Conservation (phyloP, 2,888 invertebrate species). For the Tipula helvola region DNA sequence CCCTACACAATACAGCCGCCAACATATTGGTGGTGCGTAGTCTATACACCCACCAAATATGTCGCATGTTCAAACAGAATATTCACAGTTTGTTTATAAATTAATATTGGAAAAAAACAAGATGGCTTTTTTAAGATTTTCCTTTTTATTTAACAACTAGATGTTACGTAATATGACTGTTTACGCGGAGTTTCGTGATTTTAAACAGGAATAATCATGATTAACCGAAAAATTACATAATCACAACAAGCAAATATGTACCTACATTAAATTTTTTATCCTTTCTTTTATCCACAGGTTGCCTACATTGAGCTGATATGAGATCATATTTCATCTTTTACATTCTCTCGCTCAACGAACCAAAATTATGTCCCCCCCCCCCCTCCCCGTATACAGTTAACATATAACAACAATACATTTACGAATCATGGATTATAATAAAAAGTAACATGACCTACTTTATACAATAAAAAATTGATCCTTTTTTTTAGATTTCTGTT, state of each 20-base stretch:
- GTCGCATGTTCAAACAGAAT: neutral
- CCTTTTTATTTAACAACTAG: neutral
- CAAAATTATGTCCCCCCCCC: neutral
- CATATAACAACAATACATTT: neutral
- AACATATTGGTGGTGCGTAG: no score
- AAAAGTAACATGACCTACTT: conserved; percentile 10
- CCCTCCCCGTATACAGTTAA: no score
- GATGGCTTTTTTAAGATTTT: neutral
- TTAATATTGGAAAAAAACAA: neutral
- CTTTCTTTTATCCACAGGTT: neutral
- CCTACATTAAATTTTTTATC: neutral
- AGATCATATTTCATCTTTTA: neutral
- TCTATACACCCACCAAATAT: neutral
- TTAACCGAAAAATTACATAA: no score
- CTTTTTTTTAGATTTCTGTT: neutral
- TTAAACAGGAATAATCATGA: neutral
- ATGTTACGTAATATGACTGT: neutral
- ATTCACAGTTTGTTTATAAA: neutral
- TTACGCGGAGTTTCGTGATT: neutral
- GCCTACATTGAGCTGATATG: neutral
- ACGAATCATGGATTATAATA: neutral
- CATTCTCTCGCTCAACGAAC: neutral
- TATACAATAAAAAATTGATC: conserved; percentile 9
- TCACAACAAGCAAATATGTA: neutral
- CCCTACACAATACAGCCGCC: neutral